These are phyloP conservation scores for Pelagia noctiluca DNA, from an alignment of 30 jellyfish, hydroid and myxozoan species.

Conservation along the genomic window DNA sequence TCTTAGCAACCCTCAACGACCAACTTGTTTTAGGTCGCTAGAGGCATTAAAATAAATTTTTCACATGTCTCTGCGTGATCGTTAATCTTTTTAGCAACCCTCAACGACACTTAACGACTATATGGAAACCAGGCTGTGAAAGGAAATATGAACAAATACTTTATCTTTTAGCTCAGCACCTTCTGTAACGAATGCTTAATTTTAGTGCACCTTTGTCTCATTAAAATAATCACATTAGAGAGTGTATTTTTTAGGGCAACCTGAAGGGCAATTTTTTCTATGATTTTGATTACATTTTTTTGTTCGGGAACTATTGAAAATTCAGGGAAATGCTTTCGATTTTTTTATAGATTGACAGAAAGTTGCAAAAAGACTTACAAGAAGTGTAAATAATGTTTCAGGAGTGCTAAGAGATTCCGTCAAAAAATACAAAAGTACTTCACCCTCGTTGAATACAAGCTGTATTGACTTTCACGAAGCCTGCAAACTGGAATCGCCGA, in stretches of 20 bases:
- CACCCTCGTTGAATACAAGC: not conserved
- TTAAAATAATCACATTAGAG: no score
- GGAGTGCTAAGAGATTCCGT: constrained; percentile 10
- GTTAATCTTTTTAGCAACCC: not conserved
- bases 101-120: not conserved
- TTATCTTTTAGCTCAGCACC: no score
- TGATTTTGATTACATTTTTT: no score
- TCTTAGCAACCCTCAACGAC: constrained; percentile 1
- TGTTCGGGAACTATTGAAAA: no score
- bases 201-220: no score
- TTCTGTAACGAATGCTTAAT: no score
- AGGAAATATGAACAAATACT: no score
- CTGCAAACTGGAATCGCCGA: not conserved
- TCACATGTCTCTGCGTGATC: constrained; percentile 1
- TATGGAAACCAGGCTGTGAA: not conserved
- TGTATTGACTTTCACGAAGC: constrained; percentile 12
- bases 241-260: no score
- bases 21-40: not conserved
- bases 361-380: constrained; percentile 5
- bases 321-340: no score
- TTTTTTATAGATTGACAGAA: constrained; percentile 15
- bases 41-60: not conserved
- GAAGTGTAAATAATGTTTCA: constrained; percentile 5
- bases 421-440: not conserved
- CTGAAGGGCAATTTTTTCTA: no score